Conservation (phyloP, 2,888 invertebrate species). For the Yponomeuta evonymella region DNA sequence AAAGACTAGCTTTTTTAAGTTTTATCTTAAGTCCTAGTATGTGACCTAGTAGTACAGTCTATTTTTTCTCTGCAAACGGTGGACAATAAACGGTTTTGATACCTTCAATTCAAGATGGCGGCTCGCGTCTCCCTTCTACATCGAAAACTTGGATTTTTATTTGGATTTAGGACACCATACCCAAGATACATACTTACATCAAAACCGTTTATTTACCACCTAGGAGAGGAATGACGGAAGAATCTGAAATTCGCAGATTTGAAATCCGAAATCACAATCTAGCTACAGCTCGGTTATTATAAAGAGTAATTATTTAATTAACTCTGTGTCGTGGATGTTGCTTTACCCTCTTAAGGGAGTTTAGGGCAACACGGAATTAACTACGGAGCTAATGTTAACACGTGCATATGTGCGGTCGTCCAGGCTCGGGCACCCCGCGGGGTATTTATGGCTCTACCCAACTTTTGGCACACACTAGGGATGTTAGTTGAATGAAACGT, state of each 20-base stretch:
- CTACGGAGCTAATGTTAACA: conserved; percentile 71
- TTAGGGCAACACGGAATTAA: conserved; percentile 72
- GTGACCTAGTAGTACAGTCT: too few relatives aligned
- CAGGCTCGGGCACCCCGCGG: conserved; percentile 54
- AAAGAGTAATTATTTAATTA: conserved; percentile 75
- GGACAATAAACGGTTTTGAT: too few relatives aligned
- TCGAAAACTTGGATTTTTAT: too few relatives aligned
- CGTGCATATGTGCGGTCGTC: conserved; percentile 64
- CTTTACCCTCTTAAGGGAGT: conserved; percentile 72
- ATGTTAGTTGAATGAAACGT: conserved; percentile 58
- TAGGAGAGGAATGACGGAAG: too few relatives aligned
- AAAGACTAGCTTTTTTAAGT: neutral
- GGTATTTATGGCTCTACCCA: conserved; percentile 68
- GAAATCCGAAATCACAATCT: conserved; percentile 21
- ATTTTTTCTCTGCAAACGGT: too few relatives aligned
- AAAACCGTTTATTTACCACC: too few relatives aligned
- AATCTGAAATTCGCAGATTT: too few relatives aligned
- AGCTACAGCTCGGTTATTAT: conserved; percentile 58
- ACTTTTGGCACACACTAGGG: conserved; percentile 60
- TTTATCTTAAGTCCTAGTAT: too few relatives aligned
- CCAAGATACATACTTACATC: too few relatives aligned
- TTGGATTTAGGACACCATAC: too few relatives aligned
- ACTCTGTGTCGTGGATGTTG: conserved; percentile 55
- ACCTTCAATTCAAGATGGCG: too few relatives aligned
- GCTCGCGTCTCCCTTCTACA: too few relatives aligned